Conservation (phyloP, 1,140 invertebrate species). For the Drosophila kurseongensis region DNA sequence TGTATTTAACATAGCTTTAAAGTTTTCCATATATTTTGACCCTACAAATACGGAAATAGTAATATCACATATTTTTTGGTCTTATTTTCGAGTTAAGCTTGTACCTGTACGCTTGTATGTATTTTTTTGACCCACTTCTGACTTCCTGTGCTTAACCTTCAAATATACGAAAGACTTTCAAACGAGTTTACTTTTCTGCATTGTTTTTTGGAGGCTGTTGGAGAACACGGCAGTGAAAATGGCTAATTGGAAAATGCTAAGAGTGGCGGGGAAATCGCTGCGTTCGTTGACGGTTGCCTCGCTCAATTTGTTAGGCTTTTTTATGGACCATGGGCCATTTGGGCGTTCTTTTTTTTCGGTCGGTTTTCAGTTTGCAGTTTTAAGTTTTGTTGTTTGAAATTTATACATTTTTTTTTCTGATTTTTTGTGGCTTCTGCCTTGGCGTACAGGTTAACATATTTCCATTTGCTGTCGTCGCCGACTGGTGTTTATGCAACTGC, state of each 20-base stretch:
- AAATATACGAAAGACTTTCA: not conserved
- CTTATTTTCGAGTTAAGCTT: not conserved
- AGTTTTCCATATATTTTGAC: no score
- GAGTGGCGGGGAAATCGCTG: constrained; percentile 19
- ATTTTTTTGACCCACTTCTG: no score
- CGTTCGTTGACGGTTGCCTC: constrained; percentile 19
- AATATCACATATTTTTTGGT: no score
- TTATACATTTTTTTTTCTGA: constrained; percentile 10
- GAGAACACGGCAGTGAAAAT: not conserved
- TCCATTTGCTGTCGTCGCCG: constrained; percentile 47
- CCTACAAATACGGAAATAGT: no score
- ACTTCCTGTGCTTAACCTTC: not conserved
- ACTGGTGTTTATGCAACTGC: constrained; percentile 73
- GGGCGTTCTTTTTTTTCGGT: constrained; percentile 36
- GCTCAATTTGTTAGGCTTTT: constrained; percentile 69
- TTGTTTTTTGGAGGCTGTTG: not conserved
- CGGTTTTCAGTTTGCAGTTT: constrained; percentile 33
- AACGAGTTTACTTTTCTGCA: not conserved
- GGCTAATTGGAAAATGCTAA: constrained; percentile 60
- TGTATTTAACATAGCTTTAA: no score
- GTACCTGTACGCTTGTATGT: no score
- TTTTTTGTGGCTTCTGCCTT: constrained; percentile 7
- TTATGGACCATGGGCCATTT: constrained; percentile 62
- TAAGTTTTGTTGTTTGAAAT: constrained; percentile 29
- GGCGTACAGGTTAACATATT: constrained; percentile 49